Base-by-base conservation (phyloP, 2,113 vertebrate species). In the Mus spicilegus region DNA sequence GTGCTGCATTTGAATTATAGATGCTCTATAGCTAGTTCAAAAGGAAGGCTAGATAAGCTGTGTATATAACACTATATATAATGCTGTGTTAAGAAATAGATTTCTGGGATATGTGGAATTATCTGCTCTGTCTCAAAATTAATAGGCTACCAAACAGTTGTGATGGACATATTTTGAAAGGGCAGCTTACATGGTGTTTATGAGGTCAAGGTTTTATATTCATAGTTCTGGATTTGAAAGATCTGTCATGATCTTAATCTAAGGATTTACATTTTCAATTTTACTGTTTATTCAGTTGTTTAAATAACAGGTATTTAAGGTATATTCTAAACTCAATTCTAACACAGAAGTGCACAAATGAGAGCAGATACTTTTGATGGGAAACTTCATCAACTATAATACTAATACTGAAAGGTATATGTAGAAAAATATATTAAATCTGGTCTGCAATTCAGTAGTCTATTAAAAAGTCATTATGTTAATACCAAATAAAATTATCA, bases 351-450 rank as follows among this genome's bases (percentile, higher is more conserved):
- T 76, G 6, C 72, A 14, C 13, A 82, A 89, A 73, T 61, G 26
- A 56, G 10, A 8, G 19, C 30, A 63, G 7, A 16, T 6, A 0
- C 0, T 51, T 46, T 46, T 22, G 56, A 1, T 28, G 5, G 20
- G 26, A 0, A 5, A 67, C 7, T 14, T 89, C n/a, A 12, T 61
- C 28, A 20, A 49, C 14, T 69, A 54, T 4, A 88, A 42, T 36
- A 39, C 5, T 39, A 67, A 81, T 7, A 42, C 24, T 39, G 36
- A 56, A 12, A 26, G 26, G 30, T 54, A 8, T 4, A 10, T 2
- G 28, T 42, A 73, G 11, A 90, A 30, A 5, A 49, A 17, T 22
- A 20, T 7, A 42, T 19, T 70, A 85, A n/a, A 13, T 14, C 1
- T 61, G 33, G 7, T 30, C 33, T 7, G 19, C 16, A 20, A 54